phyloP scores from a whole-genome alignment of 53 echinoderm and acorn worm species.

The Astropecten irregularis region DNA sequence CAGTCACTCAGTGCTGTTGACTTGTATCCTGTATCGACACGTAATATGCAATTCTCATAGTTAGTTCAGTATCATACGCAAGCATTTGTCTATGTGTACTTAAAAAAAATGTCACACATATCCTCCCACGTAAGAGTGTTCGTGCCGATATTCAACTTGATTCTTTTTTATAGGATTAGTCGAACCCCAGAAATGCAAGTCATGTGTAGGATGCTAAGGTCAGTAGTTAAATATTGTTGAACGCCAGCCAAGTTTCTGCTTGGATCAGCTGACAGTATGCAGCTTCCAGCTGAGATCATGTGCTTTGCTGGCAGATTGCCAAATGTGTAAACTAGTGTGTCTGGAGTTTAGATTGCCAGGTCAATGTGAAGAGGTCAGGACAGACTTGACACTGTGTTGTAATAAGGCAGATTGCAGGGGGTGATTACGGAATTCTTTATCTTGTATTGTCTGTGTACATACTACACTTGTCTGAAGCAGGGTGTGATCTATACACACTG shows the following conservation, averaged over 20 bases:
- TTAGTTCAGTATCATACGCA: neutral
- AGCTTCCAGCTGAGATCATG: neutral
- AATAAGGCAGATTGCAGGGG: neutral
- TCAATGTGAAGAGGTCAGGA: too few relatives aligned
- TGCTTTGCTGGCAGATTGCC: constrained; percentile 31
- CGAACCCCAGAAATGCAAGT: too few relatives aligned
- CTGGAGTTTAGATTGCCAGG: too few relatives aligned
- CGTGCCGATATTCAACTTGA: too few relatives aligned
- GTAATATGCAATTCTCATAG: neutral
- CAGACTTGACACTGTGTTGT: constrained; percentile 21
- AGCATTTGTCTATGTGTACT: too few relatives aligned
- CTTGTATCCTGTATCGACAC: neutral
- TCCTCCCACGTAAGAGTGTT: too few relatives aligned
- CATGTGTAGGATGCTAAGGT: neutral
- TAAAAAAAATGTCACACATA: too few relatives aligned
- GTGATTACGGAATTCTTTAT: neutral
- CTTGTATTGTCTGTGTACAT: neutral
- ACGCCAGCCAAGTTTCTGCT: neutral
- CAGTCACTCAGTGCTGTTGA: neutral
- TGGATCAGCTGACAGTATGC: constrained; percentile 15
- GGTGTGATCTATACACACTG: too few relatives aligned
- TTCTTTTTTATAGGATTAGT: too few relatives aligned
- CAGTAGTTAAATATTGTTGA: neutral
- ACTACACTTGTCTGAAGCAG: neutral
- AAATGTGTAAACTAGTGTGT: neutral